Evolutionary conservation across 2,797 vertebrate genomes (phyloP).

Genomic region (Pachyuromys duprasi): DNA sequence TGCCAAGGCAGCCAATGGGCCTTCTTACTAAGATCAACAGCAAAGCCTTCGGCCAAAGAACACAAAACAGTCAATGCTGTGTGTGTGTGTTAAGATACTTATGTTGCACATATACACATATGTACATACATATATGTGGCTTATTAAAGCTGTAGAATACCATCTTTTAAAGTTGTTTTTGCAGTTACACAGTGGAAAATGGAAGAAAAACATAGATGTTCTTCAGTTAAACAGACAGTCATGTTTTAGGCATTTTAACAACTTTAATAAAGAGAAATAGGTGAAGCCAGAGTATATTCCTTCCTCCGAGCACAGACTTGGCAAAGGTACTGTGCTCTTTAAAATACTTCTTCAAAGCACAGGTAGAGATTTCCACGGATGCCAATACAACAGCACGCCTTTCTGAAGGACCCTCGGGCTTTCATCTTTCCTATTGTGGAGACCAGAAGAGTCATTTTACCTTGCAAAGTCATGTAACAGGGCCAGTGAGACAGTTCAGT

Average conservation of each 20-base stretch:
- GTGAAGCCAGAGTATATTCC: neutral
- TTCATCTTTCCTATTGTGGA: conserved; percentile 28
- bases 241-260: neutral
- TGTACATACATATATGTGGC: neutral
- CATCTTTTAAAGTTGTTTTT: neutral
- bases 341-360: conserved; percentile 12
- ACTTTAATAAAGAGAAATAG: neutral
- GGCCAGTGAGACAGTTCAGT: neutral
- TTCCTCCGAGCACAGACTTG: neutral
- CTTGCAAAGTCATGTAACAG: neutral
- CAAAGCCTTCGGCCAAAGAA: neutral
- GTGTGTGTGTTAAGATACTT: neutral
- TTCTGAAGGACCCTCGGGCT: neutral
- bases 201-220: neutral
- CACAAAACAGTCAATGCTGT: neutral
- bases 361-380: neutral
- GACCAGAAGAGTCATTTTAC: neutral
- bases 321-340: conserved; percentile 16
- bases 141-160: neutral
- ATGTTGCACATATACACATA: neutral
- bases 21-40: neutral
- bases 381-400: neutral
- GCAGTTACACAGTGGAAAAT: neutral
- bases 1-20: neutral
- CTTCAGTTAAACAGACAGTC: neutral